phyloP scores from a whole-genome alignment of 1,140 invertebrate genomes.

The Caenorhabditis inopinata region DNA sequence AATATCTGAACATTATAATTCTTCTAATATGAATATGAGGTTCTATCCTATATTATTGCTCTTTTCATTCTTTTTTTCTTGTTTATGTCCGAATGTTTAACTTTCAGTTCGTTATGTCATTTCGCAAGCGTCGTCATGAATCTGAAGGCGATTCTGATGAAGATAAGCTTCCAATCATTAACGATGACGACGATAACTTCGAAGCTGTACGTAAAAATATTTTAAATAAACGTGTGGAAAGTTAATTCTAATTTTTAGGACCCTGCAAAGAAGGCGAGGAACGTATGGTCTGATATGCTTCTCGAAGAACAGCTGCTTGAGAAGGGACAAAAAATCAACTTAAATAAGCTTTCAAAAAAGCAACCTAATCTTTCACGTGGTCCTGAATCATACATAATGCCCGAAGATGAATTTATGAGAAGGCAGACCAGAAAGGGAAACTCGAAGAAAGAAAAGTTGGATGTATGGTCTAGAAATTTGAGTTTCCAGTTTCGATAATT shows the following conservation, averaged over 20 bases:
- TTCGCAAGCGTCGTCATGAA: neutral
- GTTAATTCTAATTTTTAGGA: neutral
- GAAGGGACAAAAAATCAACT: neutral
- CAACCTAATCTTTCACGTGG: constrained; percentile 15
- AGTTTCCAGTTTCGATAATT: too few species aligned
- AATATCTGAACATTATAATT: too few species aligned
- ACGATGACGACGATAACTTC: constrained; percentile 24
- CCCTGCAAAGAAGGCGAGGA: neutral
- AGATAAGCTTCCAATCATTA: constrained; percentile 16
- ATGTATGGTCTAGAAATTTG: too few species aligned
- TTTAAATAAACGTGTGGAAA: too few species aligned
- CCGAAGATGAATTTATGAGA: neutral
- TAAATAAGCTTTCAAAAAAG: neutral
- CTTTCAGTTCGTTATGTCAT: neutral
- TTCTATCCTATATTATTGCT: neutral
- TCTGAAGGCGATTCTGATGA: constrained; percentile 26
- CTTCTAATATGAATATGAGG: neutral
- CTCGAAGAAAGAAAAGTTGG: neutral
- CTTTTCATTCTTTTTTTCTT: neutral
- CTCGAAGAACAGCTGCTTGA: neutral
- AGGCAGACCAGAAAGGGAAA: neutral
- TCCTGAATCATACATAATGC: neutral
- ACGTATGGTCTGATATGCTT: constrained; percentile 8
- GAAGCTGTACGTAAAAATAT: neutral
- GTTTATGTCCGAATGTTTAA: neutral